Evolutionary conservation across 2,797 vertebrate species (phyloP).

Genomic region (Sebastes iracundus): DNA sequence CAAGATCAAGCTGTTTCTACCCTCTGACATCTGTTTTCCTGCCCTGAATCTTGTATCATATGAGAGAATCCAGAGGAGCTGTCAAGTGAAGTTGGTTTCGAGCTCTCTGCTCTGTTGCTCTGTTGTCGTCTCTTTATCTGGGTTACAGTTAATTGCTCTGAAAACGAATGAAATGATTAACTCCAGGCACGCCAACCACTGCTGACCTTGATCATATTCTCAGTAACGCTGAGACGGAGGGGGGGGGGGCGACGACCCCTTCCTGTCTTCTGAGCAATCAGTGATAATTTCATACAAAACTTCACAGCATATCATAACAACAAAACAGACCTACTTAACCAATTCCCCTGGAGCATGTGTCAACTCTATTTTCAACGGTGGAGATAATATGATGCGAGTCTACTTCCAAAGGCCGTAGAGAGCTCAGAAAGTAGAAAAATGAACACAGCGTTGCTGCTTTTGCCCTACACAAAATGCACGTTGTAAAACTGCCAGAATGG

Average conservation of each 20-base stretch:
- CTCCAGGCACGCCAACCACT: slow-evolving; percentile 30
- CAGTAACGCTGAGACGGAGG: not conserved
- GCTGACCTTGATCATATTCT: slow-evolving; percentile 61
- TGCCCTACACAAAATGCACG: not conserved
- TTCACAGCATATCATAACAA: slow-evolving; percentile 31
- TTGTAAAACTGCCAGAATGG: not conserved
- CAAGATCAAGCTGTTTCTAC: not conserved
- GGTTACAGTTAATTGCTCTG: slow-evolving; percentile 60
- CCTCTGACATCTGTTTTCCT: slow-evolving; percentile 3
- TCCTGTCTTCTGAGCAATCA: slow-evolving; percentile 41
- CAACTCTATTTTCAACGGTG: slow-evolving; percentile 30
- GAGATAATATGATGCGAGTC: slow-evolving; percentile 23
- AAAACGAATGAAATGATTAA: slow-evolving; percentile 36
- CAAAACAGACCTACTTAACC: slow-evolving; percentile 53
- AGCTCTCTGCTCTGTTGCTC: slow-evolving; percentile 17
- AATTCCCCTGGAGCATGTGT: slow-evolving; percentile 41
- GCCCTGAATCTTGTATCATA: not conserved
- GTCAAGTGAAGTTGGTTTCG: slow-evolving; percentile 10
- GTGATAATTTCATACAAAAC: slow-evolving; percentile 39
- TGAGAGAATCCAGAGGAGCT: not conserved
- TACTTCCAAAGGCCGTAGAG: slow-evolving; percentile 4
- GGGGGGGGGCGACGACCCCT: not conserved
- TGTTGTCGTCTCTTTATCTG: slow-evolving; percentile 53
- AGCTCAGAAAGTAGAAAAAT: slow-evolving; percentile 4
- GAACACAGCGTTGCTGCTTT: not conserved